Conservation (phyloP, 2,113 vertebrate genomes). For the Grus americana region DNA sequence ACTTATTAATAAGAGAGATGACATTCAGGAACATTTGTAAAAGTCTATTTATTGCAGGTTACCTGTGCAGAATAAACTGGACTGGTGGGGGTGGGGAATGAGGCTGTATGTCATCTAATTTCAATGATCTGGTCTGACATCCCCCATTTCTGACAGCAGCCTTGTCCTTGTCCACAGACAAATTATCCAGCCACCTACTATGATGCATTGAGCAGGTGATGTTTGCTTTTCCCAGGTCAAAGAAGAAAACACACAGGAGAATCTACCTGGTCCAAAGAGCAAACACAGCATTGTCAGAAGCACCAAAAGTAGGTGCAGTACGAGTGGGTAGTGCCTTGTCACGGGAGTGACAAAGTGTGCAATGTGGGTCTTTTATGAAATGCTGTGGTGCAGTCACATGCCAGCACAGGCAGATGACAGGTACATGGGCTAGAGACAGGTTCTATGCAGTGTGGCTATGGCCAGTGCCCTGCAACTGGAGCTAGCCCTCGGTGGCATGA, state of each 20-base stretch:
- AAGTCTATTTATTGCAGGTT: background rate
- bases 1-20: background rate
- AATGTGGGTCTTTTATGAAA: background rate
- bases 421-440: background rate
- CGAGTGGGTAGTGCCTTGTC: accelerated
- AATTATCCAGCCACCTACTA: background rate
- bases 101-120: background rate
- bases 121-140: background rate
- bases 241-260: background rate
- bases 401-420: background rate
- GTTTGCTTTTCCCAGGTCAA: background rate
- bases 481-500: background rate
- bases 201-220: background rate
- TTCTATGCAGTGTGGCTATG: background rate
- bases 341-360: background rate
- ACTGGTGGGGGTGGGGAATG: background rate
- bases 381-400: background rate
- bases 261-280: background rate
- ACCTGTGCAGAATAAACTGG: background rate
- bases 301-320: background rate
- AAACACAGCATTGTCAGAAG: background rate
- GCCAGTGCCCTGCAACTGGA: background rate
- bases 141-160: background rate
- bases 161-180: background rate
- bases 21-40: background rate